Percentiles rank a stretch among this genome's conserved stretches.
phyloP scores from a whole-genome alignment of 2,113 vertebrate species.

The Takifugu bimaculatus region DNA sequence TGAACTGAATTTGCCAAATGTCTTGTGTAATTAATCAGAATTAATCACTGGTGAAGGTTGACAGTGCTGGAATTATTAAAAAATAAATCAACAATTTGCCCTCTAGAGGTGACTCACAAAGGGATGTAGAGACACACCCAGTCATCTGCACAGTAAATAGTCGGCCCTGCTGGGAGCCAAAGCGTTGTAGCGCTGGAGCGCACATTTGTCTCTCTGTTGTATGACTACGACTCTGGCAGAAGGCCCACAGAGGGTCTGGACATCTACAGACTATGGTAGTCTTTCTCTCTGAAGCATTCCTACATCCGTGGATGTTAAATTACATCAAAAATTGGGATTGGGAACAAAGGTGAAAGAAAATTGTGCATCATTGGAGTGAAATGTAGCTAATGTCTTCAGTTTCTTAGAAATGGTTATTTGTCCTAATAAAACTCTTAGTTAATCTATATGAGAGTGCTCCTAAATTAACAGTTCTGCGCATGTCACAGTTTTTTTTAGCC shows the following conservation, averaged over 20 bases:
- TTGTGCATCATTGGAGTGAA: background rate
- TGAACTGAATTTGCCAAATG: constrained; percentile 64
- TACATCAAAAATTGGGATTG: background rate
- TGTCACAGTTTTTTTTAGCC: no score
- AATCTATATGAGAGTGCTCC: no score
- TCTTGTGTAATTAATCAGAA: constrained; percentile 72
- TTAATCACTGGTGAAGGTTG: constrained; percentile 3
- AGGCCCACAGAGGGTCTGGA: constrained; percentile 25
- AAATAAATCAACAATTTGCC: constrained; percentile 58
- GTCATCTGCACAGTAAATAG: constrained; percentile 53
- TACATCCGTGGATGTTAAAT: constrained; percentile 34
- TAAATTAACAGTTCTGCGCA: no score
- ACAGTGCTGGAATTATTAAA: constrained; percentile 50
- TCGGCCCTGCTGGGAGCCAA: constrained; percentile 25
- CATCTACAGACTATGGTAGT: constrained; percentile 22
- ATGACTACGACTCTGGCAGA: background rate
- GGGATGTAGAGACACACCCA: constrained; percentile 24
- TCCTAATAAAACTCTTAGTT: no score
- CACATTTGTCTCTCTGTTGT: constrained; percentile 13
- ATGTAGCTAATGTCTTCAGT: no score
- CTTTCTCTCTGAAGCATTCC: constrained; percentile 38
- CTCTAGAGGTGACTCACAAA: constrained; percentile 44
- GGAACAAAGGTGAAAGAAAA: constrained; percentile 28
- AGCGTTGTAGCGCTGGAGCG: constrained; percentile 24
- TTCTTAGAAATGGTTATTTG: no score